These are phyloP conservation scores for Samia ricini DNA, from an alignment of 1,140 invertebrate species.

Conservation along the genomic window DNA sequence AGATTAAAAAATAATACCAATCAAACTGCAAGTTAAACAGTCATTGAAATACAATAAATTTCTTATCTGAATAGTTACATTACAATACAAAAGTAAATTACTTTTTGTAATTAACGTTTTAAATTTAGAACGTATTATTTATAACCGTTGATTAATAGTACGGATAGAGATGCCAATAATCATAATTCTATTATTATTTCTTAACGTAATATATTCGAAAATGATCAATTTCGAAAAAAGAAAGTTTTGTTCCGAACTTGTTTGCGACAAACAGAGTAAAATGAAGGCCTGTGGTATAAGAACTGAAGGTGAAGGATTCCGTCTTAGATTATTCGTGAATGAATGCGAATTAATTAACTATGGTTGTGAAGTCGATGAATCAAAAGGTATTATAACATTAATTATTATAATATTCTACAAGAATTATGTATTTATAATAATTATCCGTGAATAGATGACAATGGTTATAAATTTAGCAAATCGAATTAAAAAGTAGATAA, in stretches of 20 bases:
- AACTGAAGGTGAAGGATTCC: slow-evolving; percentile 25
- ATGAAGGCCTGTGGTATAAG: slow-evolving; percentile 43
- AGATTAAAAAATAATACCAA: too few species aligned
- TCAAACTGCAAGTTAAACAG: neutral
- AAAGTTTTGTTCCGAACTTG: slow-evolving; percentile 37
- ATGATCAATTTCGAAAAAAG: slow-evolving; percentile 22
- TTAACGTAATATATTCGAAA: neutral
- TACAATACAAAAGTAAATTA: too few species aligned
- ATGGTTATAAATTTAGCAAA: too few species aligned
- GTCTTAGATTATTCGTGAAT: slow-evolving; percentile 44
- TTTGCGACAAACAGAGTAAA: slow-evolving; percentile 21
- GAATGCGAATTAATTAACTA: slow-evolving; percentile 50
- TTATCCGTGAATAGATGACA: too few species aligned
- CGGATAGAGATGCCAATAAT: neutral
- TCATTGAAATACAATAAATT: neutral
- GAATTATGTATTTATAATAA: too few species aligned
- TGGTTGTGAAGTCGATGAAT: slow-evolving; percentile 38
- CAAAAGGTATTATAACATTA: slow-evolving; percentile 40
- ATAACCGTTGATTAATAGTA: too few species aligned
- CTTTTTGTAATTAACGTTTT: neutral
- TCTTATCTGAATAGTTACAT: neutral
- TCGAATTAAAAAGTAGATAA: too few species aligned
- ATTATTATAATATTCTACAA: too few species aligned
- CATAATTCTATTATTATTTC: neutral
- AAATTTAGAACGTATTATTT: too few species aligned